Conservation (phyloP, 2,888 invertebrate species). For the Galerucella calmariensis region DNA sequence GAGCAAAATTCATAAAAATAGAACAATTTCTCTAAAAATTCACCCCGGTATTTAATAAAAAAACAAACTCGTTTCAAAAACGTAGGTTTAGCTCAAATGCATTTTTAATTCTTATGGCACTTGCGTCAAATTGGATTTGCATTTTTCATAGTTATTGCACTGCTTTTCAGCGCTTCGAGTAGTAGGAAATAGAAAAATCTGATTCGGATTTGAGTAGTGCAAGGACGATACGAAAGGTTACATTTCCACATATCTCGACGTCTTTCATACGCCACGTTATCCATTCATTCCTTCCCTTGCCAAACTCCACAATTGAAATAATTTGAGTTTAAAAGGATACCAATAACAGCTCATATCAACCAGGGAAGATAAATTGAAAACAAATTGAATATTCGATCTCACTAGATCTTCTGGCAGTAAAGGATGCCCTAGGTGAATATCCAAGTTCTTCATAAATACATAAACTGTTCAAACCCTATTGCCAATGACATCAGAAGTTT, state of each 20-base stretch:
- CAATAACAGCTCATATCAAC: not conserved
- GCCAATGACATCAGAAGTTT: too few relatives aligned
- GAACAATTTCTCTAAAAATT: slow-evolving; percentile 1
- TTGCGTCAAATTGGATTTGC: slow-evolving; percentile 44
- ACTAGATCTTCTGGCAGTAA: too few relatives aligned
- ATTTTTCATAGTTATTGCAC: slow-evolving; percentile 31
- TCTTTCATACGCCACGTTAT: not conserved
- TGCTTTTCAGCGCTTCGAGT: slow-evolving; percentile 11
- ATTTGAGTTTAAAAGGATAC: too few relatives aligned
- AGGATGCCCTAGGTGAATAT: too few relatives aligned
- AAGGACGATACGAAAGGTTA: not conserved
- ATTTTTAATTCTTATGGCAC: slow-evolving; percentile 43
- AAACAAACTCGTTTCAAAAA: slow-evolving; percentile 27
- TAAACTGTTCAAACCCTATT: too few relatives aligned
- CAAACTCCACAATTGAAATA: not conserved
- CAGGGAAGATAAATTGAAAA: too few relatives aligned
- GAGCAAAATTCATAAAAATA: not conserved
- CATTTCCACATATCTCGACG: not conserved
- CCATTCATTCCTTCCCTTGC: not conserved
- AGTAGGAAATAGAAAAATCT: slow-evolving; percentile 20
- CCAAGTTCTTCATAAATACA: too few relatives aligned
- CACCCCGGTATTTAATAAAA: slow-evolving; percentile 18
- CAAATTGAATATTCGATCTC: too few relatives aligned
- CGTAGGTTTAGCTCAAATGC: slow-evolving; percentile 22
- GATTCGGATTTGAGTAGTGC: slow-evolving; percentile 9